Evolutionary conservation across 2,113 vertebrate genomes (phyloP).

Genomic region (Cephalopholis sonnerati): DNA sequence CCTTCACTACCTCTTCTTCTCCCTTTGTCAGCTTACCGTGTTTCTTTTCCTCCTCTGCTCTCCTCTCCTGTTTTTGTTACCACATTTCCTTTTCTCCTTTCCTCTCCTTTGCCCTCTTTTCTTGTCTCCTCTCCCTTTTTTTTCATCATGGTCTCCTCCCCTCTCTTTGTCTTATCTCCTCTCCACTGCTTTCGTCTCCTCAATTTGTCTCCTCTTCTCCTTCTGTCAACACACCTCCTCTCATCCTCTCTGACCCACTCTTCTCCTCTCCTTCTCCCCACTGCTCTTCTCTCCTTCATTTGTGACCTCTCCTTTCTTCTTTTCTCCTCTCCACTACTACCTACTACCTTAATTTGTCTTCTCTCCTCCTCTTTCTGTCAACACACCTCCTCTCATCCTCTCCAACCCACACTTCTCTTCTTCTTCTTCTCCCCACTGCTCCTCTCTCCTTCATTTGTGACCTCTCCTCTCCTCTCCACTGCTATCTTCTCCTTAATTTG

Average conservation of each 20-base stretch:
- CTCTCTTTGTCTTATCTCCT: neutral
- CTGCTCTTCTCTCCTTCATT: neutral
- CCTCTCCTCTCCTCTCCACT: neutral
- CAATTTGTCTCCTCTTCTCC: neutral
- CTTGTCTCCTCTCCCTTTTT: neutral
- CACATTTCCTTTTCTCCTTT: neutral
- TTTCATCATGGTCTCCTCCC: neutral
- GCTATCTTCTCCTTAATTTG: too few species aligned
- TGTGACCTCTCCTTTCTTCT: too few species aligned
- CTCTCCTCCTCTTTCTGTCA: neutral
- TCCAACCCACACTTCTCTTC: too few species aligned
- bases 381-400: neutral
- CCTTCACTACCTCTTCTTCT: neutral
- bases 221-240: neutral
- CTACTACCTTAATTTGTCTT: neutral
- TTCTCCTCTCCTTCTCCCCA: neutral
- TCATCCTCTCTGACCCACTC: neutral
- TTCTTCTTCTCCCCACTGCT: too few species aligned
- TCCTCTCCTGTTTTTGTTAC: neutral
- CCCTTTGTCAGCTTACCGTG: neutral
- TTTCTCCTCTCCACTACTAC: neutral
- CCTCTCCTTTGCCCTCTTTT: too few species aligned
- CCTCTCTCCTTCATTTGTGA: neutral
- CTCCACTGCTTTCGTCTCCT: neutral
- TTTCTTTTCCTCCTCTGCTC: neutral